Conservation (phyloP, 1,140 invertebrate genomes). For the Ceratoteleas bidentatus region DNA sequence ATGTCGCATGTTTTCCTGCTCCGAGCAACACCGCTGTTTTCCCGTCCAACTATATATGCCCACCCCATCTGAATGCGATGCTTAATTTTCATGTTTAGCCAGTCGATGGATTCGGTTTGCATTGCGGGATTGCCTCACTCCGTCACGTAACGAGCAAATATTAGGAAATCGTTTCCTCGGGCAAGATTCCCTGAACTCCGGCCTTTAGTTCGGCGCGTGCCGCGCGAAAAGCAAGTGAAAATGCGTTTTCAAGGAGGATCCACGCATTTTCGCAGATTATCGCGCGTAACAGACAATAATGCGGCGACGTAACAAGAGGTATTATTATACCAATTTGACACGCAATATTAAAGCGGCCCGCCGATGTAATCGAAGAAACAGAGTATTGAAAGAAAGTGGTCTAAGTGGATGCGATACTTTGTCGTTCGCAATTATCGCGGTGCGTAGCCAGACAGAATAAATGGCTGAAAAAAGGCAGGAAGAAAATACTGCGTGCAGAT, state of each 20-base stretch:
- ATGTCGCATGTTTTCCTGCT: too few species aligned
- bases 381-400: constrained; percentile 39
- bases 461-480: too few species aligned
- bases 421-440: background rate
- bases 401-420: background rate
- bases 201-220: constrained; percentile 21
- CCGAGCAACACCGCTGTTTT: background rate
- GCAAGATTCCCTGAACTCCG: constrained; percentile 45
- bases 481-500: too few species aligned
- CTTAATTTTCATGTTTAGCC: constrained; percentile 18
- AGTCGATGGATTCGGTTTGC: constrained; percentile 30
- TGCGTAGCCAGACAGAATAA: background rate
- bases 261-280: constrained; percentile 24
- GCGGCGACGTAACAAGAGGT: constrained; percentile 33
- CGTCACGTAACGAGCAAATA: constrained; percentile 52
- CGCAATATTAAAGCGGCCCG: constrained; percentile 44
- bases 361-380: constrained; percentile 25
- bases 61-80: too few species aligned
- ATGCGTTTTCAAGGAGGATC: constrained; percentile 9
- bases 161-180: constrained; percentile 44
- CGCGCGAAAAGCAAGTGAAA: background rate
- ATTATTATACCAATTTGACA: constrained; percentile 55
- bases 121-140: constrained; percentile 42
- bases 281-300: constrained; percentile 44
- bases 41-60: too few species aligned